Percentiles rank a stretch among this genome's conserved stretches.
These are phyloP conservation scores for Metalampra italica DNA, from an alignment of 2,888 invertebrate genomes.

Conservation along the genomic window DNA sequence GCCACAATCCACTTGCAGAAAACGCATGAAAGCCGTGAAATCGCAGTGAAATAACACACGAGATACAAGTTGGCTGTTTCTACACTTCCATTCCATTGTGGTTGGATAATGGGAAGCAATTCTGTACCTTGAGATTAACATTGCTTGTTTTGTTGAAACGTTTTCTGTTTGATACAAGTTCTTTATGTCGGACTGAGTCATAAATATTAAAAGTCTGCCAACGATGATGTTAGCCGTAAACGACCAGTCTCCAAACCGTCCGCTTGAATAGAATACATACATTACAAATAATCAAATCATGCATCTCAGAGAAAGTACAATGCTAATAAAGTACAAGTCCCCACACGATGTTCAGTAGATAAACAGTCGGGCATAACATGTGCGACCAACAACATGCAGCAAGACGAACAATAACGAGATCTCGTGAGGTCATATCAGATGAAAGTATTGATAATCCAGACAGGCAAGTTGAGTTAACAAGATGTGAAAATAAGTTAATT, in stretches of 20 bases:
- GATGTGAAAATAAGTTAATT: slow-evolving; percentile 24
- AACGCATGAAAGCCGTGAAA: not conserved
- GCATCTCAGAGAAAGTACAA: slow-evolving; percentile 16
- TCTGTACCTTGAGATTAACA: not conserved
- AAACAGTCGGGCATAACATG: not conserved
- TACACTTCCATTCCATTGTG: not conserved
- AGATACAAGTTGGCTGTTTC: not conserved
- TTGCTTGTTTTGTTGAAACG: not conserved
- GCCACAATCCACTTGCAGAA: slow-evolving; percentile 1
- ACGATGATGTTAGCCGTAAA: too few species aligned
- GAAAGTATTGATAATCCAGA: slow-evolving; percentile 35
- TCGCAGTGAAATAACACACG: not conserved
- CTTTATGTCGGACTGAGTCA: too few species aligned
- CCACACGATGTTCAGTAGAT: not conserved
- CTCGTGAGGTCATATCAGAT: slow-evolving; percentile 33
- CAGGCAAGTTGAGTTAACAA: slow-evolving; percentile 19
- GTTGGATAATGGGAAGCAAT: not conserved
- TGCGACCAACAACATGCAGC: slow-evolving; percentile 2
- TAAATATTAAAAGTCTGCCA: too few species aligned
- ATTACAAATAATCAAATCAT: slow-evolving; percentile 3
- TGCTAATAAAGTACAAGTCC: slow-evolving; percentile 12
- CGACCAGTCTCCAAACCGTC: too few species aligned
- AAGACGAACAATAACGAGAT: slow-evolving; percentile 18
- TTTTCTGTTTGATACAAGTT: too few species aligned
- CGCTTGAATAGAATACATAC: not conserved